phyloP scores from a whole-genome alignment of 2,113 vertebrate genomes.

The Bombycilla garrulus region DNA sequence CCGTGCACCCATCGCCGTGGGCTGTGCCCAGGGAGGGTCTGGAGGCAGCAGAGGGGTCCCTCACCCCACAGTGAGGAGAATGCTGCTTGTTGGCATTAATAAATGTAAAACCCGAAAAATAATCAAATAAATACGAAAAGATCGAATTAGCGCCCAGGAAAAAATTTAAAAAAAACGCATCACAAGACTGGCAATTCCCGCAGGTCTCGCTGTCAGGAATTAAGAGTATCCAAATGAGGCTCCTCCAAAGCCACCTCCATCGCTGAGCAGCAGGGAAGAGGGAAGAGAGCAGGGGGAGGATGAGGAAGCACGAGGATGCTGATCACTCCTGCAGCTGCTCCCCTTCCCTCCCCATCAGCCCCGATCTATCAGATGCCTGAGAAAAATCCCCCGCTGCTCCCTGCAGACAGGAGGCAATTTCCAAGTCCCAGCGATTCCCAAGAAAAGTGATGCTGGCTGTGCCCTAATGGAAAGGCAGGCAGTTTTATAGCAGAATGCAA shows the following conservation, averaged over 20 bases:
- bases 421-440: background rate
- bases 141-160: background rate
- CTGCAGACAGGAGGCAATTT: background rate
- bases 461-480: background rate
- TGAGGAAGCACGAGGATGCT: background rate
- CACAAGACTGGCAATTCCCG: background rate
- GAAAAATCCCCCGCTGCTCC: background rate
- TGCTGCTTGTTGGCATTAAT: background rate
- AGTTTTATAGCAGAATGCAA: background rate
- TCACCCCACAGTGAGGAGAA: background rate
- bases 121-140: background rate
- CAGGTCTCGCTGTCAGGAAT: background rate
- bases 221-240: accelerated
- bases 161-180: no score
- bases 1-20: background rate
- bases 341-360: background rate
- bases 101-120: background rate
- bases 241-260: background rate
- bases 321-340: background rate
- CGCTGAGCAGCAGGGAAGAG: accelerated
- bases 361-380: background rate
- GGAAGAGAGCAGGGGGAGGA: background rate
- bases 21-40: background rate
- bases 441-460: background rate
- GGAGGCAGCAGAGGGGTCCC: slow-evolving; percentile 15